Evolutionary conservation across 2,888 invertebrate genomes (phyloP).

Genomic region (Dyspetes luteomarginatus): DNA sequence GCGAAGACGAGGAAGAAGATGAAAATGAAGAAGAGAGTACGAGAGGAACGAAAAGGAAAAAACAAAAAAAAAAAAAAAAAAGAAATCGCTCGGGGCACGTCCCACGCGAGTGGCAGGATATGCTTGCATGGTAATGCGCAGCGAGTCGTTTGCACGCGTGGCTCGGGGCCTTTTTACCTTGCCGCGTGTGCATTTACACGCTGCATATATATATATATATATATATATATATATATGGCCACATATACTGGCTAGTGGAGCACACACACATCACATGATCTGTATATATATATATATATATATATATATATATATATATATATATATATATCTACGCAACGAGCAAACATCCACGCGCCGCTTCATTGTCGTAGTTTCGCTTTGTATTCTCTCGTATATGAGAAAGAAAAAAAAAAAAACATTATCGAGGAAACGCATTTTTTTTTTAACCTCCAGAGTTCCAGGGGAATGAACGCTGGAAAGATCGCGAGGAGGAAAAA

Average conservation of each 20-base stretch:
- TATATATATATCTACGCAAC: not conserved
- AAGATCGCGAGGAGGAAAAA: not conserved
- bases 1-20: slow-evolving; percentile 33
- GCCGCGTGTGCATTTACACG: slow-evolving; percentile 17
- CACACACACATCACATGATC: too few relatives aligned
- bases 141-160: slow-evolving; percentile 61
- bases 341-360: slow-evolving; percentile 50
- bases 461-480: too few relatives aligned
- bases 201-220: not conserved
- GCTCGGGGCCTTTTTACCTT: slow-evolving; percentile 57
- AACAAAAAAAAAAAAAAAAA: slow-evolving; percentile 25
- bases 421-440: too few relatives aligned
- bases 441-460: too few relatives aligned
- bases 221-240: not conserved
- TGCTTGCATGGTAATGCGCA: slow-evolving; percentile 58
- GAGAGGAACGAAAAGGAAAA: not conserved
- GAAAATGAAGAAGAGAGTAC: not conserved
- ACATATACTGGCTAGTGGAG: too few relatives aligned
- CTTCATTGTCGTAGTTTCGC: too few relatives aligned
- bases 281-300: too few relatives aligned
- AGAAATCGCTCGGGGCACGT: slow-evolving; percentile 63
- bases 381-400: slow-evolving; percentile 39
- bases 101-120: slow-evolving; percentile 61
- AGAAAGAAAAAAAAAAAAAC: too few relatives aligned
- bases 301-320: too few relatives aligned